phyloP scores from a whole-genome alignment of 2,113 vertebrate genomes.

The Proterorhinus semilunaris region DNA sequence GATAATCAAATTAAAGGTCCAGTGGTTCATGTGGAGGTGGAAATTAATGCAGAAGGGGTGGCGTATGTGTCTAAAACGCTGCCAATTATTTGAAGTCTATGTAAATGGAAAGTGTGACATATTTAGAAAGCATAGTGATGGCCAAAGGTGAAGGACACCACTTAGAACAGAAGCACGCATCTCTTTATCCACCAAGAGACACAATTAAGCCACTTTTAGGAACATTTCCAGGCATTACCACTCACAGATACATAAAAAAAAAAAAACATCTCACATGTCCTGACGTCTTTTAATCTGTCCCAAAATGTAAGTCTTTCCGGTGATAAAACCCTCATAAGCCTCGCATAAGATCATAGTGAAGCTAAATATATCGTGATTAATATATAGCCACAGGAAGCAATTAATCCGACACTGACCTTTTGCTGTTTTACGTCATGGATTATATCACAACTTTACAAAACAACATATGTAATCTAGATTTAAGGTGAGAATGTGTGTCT shows the following conservation, averaged over 20 bases:
- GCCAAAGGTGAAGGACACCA: constrained; percentile 12
- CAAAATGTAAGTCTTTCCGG: constrained; percentile 7
- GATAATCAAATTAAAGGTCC: constrained; percentile 42
- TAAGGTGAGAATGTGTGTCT: neutral
- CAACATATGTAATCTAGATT: neutral
- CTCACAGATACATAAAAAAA: neutral
- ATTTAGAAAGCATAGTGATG: neutral
- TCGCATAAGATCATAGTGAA: constrained; percentile 10
- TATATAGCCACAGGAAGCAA: constrained; percentile 16
- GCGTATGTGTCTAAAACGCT: constrained; percentile 17
- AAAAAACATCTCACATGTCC: neutral
- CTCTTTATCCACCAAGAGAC: neutral
- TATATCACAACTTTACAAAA: constrained; percentile 6
- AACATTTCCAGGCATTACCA: neutral
- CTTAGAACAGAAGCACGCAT: neutral
- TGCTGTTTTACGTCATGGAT: constrained; percentile 3
- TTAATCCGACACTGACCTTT: constrained; percentile 5
- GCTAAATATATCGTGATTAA: constrained; percentile 15
- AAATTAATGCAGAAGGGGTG: constrained; percentile 9
- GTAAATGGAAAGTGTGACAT: constrained; percentile 15
- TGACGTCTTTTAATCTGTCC: neutral
- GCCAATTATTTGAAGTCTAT: constrained; percentile 15
- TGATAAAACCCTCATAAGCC: constrained; percentile 6
- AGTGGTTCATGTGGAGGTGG: constrained; percentile 23
- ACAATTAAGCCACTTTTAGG: neutral